Percentiles rank a stretch among this genome's conserved stretches.
phyloP scores from a whole-genome alignment of 2,888 invertebrate genomes.

The Linyphia triangularis region DNA sequence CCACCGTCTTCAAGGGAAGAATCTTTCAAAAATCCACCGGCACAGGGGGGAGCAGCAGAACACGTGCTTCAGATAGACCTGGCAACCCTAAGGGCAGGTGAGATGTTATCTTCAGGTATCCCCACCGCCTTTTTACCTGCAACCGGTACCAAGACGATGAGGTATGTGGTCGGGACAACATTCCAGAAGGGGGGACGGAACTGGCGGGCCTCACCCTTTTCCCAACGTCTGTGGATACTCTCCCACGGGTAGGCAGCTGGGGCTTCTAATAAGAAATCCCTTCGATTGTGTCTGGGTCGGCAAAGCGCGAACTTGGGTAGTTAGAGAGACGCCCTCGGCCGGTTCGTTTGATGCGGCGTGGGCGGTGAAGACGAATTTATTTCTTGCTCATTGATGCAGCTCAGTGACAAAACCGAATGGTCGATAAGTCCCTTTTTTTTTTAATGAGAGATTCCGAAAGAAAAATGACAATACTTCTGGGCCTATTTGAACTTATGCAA shows the following conservation, averaged over 20 bases:
- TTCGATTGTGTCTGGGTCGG: background rate
- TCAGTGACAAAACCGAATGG: too few relatives aligned
- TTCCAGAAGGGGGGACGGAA: constrained; percentile 32
- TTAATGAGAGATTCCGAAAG: too few relatives aligned
- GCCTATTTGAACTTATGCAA: too few relatives aligned
- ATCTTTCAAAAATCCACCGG: constrained; percentile 7
- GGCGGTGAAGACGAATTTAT: background rate
- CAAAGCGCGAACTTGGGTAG: background rate
- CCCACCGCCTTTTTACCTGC: background rate
- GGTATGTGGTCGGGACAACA: constrained; percentile 60
- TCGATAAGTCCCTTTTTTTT: too few relatives aligned
- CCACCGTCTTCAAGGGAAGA: constrained; percentile 22
- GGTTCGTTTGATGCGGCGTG: constrained; percentile 22
- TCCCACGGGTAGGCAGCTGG: background rate
- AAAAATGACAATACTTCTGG: too few relatives aligned
- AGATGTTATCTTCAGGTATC: constrained; percentile 45
- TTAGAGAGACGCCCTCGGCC: constrained; percentile 14
- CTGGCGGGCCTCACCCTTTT: constrained; percentile 64
- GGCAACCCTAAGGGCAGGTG: constrained; percentile 65
- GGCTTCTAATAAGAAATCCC: background rate
- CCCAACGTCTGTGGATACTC: background rate
- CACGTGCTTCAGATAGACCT: constrained; percentile 57
- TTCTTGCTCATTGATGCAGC: background rate
- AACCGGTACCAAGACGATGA: constrained; percentile 60
- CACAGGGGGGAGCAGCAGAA: background rate